Conservation (phyloP, 2,113 vertebrate species). For the Microtus montanus region DNA sequence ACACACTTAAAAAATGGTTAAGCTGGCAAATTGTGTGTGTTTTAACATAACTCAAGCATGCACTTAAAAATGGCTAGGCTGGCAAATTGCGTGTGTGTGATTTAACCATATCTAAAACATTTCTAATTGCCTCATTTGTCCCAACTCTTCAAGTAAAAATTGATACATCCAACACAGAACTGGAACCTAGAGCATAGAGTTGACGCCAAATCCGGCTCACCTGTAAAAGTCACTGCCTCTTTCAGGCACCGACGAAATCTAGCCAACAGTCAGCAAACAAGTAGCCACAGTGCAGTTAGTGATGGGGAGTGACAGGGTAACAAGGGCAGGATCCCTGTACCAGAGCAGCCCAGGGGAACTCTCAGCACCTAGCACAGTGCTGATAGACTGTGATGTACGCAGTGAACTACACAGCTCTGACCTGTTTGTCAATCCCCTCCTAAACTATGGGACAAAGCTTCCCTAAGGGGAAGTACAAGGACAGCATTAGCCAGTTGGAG, state of each 20-base stretch:
- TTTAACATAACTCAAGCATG: background rate
- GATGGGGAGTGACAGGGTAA: background rate
- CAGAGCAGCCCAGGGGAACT: background rate
- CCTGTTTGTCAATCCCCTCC: background rate
- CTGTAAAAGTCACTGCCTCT: background rate
- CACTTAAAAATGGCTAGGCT: slow-evolving; percentile 9
- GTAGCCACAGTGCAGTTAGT: background rate
- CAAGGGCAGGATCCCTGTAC: background rate
- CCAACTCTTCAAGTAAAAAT: background rate
- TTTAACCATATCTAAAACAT: background rate
- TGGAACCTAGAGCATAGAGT: background rate
- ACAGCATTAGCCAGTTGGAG: background rate
- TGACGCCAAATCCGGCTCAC: background rate
- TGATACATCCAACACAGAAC: background rate
- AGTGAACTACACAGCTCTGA: background rate
- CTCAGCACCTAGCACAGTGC: background rate
- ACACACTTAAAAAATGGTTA: slow-evolving; percentile 8
- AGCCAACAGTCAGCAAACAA: background rate
- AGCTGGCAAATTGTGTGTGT: background rate
- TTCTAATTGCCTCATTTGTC: slow-evolving; percentile 12
- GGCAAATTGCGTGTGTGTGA: background rate
- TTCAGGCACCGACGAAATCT: too few relatives aligned
- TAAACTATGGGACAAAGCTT: background rate
- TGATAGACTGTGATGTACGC: background rate
- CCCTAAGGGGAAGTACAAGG: background rate